Conservation (phyloP, 2,888 invertebrate species). For the Leucophenga maculata region DNA sequence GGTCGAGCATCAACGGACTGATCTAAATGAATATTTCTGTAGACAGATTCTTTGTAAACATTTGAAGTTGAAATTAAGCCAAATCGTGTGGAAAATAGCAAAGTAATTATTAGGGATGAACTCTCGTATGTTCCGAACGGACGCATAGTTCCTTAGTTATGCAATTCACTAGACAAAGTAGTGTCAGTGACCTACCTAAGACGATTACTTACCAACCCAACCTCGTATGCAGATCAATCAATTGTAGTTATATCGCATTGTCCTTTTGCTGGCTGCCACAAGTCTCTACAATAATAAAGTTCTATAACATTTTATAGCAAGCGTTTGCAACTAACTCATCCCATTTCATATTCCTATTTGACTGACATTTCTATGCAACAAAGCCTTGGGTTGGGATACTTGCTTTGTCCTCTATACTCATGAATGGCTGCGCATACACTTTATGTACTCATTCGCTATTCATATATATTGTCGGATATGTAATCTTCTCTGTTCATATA, state of each 20-base stretch:
- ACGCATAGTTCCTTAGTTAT: too few relatives aligned
- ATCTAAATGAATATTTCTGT: too few relatives aligned
- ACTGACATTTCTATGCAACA: conserved; percentile 18
- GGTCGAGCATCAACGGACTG: too few relatives aligned
- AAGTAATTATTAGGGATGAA: too few relatives aligned
- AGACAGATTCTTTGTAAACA: too few relatives aligned
- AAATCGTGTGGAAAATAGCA: too few relatives aligned
- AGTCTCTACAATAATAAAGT: neutral
- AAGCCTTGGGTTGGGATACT: too few relatives aligned
- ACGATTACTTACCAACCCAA: neutral
- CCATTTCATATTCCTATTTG: neutral
- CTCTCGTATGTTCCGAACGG: too few relatives aligned
- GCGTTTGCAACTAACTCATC: conserved; percentile 3
- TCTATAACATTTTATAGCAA: conserved; percentile 5
- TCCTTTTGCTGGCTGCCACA: neutral
- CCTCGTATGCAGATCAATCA: conserved; percentile 2
- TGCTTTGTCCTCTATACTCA: too few relatives aligned
- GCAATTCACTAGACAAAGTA: neutral
- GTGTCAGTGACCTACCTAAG: neutral
- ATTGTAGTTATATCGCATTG: neutral
- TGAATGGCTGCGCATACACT: neutral
- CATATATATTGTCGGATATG: conserved; percentile 10
- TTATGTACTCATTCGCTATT: conserved; percentile 3
- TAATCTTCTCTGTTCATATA: neutral
- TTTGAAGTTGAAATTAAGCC: too few relatives aligned